These are phyloP conservation scores for Platyscapa corneri DNA, from an alignment of 1,140 invertebrate genomes.

Conservation along the genomic window DNA sequence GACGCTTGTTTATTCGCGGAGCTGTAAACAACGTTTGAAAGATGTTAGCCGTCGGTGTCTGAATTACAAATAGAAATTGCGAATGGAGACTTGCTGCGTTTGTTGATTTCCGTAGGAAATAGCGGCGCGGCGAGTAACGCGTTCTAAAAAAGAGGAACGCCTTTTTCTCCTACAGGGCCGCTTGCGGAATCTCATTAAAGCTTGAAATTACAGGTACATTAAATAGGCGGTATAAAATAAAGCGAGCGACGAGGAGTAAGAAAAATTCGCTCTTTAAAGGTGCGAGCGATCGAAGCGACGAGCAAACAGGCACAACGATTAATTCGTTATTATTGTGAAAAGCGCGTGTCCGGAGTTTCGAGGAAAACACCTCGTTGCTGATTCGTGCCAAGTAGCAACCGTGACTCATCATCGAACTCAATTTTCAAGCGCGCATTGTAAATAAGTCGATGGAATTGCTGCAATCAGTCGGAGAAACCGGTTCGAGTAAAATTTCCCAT, in stretches of 20 bases:
- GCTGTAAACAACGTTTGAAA: no score
- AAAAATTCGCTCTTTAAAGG: not conserved
- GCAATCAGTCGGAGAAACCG: no score
- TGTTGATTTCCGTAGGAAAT: not conserved
- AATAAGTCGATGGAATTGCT: no score
- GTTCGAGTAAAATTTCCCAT: no score
- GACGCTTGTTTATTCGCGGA: no score
- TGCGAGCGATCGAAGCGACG: not conserved
- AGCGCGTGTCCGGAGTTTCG: no score
- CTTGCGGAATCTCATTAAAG: not conserved
- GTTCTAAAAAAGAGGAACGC: not conserved
- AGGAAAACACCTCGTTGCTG: no score
- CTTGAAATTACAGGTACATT: not conserved
- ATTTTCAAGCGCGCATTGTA: no score
- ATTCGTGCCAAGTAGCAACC: no score
- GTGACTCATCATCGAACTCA: no score
- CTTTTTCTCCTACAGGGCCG: not conserved
- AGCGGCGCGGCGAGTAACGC: not conserved
- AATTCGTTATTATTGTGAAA: no score
- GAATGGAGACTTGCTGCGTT: not conserved
- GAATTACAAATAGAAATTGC: not conserved
- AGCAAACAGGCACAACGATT: not conserved
- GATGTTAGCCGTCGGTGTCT: not conserved
- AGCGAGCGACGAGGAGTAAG: no score
- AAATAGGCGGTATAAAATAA: not conserved